phyloP scores from a whole-genome alignment of 2,797 vertebrate genomes.

The Nyctibius grandis region DNA sequence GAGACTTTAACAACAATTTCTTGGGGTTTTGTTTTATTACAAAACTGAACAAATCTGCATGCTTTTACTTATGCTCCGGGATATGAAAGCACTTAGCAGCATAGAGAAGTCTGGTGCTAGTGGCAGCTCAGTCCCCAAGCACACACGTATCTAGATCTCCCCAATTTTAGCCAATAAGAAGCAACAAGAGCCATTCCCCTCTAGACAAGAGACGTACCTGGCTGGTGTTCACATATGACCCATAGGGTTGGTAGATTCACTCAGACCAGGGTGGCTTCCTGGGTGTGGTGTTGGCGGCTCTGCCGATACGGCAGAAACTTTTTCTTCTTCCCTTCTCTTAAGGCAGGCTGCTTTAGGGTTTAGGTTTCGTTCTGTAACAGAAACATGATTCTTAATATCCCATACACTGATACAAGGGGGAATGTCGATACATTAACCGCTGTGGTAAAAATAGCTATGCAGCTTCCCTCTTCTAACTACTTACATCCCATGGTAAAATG shows the following conservation, averaged over 20 bases:
- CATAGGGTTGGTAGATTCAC: constrained; percentile 96
- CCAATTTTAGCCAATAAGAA: rapidly evolving
- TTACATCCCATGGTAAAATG: not conserved
- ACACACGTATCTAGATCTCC: rapidly evolving
- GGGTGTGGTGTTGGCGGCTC: constrained; percentile 89
- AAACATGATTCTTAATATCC: not conserved
- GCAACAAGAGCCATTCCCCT: not conserved
- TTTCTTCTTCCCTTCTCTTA: constrained; percentile 98
- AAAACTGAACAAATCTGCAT: not conserved
- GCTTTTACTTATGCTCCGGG: not conserved
- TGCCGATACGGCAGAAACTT: constrained; percentile 89
- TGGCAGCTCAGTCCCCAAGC: not conserved
- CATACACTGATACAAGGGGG: rapidly evolving
- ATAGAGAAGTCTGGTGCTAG: not conserved
- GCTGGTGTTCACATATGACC: constrained; percentile 93
- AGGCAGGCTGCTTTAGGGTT: constrained; percentile 99
- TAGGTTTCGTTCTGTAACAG: constrained; percentile 88
- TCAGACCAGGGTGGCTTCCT: constrained; percentile 88
- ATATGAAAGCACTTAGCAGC: not conserved
- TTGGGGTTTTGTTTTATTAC: not conserved
- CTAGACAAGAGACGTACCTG: constrained; percentile 60
- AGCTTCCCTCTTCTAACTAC: not conserved
- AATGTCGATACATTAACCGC: not conserved
- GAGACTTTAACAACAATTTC: not conserved
- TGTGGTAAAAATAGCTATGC: not conserved